These are phyloP conservation scores for Tipula helvola DNA, from an alignment of 2,888 invertebrate genomes.

Conservation along the genomic window DNA sequence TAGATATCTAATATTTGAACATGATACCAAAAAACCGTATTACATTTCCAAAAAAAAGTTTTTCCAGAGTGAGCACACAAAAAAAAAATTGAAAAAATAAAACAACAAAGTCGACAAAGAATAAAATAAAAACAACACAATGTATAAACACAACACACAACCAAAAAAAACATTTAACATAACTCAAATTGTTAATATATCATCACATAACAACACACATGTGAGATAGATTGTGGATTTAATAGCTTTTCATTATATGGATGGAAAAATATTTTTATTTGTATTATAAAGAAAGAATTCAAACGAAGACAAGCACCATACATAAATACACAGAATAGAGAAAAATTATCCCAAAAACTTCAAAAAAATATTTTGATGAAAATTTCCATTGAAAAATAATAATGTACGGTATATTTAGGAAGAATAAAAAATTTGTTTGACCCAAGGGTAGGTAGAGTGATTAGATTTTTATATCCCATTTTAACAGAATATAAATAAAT, in stretches of 20 bases:
- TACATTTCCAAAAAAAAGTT: neutral
- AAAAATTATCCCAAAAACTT: neutral
- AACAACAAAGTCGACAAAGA: neutral
- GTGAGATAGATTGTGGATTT: neutral
- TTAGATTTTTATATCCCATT: neutral
- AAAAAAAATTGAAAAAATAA: neutral
- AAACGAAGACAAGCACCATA: neutral
- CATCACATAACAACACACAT: neutral
- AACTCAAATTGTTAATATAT: slow-evolving; percentile 4
- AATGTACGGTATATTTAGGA: neutral
- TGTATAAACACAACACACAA: neutral
- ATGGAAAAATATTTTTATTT: neutral
- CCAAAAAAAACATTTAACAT: neutral
- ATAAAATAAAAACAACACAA: neutral
- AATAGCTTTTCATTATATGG: neutral
- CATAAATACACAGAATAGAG: neutral
- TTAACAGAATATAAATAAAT: neutral
- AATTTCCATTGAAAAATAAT: neutral
- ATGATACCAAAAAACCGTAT: neutral
- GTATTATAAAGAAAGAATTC: neutral
- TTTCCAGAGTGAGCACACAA: neutral
- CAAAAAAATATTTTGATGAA: neutral
- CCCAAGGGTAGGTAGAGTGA: neutral
- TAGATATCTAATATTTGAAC: neutral
- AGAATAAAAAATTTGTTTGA: neutral